Conservation (phyloP, 2,797 vertebrate genomes). For the Rachycentron canadum region DNA sequence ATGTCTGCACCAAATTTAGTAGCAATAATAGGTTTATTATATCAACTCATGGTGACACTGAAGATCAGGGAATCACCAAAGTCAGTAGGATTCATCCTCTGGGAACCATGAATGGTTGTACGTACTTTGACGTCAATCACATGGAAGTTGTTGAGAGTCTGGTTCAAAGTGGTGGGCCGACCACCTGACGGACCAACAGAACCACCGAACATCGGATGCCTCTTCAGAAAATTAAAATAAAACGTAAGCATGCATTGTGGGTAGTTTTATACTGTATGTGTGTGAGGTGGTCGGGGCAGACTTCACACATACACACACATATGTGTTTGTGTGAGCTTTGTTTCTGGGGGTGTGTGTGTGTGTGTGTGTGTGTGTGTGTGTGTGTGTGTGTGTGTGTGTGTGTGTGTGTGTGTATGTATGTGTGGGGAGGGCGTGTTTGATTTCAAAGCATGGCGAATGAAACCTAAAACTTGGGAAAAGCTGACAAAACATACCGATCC, state of each 20-base stretch:
- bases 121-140: background rate
- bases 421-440: slow-evolving; percentile 64
- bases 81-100: background rate
- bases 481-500: slow-evolving; percentile 87
- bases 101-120: background rate
- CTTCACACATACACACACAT: slow-evolving; percentile 8
- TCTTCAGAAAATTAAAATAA: background rate
- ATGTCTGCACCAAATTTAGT: no score
- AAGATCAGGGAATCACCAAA: background rate
- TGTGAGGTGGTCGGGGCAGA: slow-evolving; percentile 12
- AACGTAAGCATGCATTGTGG: background rate
- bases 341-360: slow-evolving; percentile 62
- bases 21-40: no score
- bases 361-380: no score
- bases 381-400: slow-evolving; percentile 52
- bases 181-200: background rate
- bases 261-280: background rate
- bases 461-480: slow-evolving; percentile 84
- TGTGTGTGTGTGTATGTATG: slow-evolving; percentile 40
- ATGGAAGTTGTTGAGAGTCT: background rate
- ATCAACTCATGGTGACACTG: no score
- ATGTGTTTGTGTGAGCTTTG: slow-evolving; percentile 67
- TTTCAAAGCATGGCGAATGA: slow-evolving; percentile 86
- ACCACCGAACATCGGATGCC: background rate
- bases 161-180: background rate